Base-by-base conservation (phyloP, 2,113 vertebrate species). In the Cephalopterus ornatus region DNA sequence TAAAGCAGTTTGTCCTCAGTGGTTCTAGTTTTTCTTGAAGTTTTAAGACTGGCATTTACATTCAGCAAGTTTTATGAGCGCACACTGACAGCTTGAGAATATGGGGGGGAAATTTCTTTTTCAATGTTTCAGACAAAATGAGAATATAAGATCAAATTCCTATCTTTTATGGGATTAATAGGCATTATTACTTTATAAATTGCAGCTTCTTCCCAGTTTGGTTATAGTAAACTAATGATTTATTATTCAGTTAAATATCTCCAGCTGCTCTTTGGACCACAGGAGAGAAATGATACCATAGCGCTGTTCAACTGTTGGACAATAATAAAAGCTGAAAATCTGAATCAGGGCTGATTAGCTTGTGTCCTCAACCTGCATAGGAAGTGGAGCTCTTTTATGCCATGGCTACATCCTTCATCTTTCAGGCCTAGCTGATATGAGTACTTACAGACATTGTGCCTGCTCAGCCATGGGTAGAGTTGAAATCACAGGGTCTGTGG, bases 251-350 rank as follows among this genome's bases (percentile, higher is more conserved):
- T 55, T 42, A 72, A 83, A 50, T 49, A 44, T 4, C 2, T 81
- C 8, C n/a, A 73, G 23, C 13, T 77, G n/a, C 44, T 85, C 47
- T 79, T 91, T 62, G 80, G 52, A 58, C 8, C 21, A 41, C 32
- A 47, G 46, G 8, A 83, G n/a, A 74, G 24, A 88, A 92, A 23
- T 39, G 2, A 53, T 71, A 44, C 27, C 5, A 1, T 42, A 81
- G 32, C 0, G 0, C 47, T 72, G 3, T 66, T 82, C 39, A 67
- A 41, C 16, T 65, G 15, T 19, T 79, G 56, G 44, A 35, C 26
- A 78, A 3, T 61, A 85, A 74, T 47, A 78, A 82, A 65, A 81
- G 26, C 28, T 59, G 49, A 46, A 87, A 56, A 37, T 86, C 75
- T 67, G 15, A 72, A 14, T 71, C 21, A 33, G 46, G 18, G 23